These are phyloP conservation scores for Neuroterus valhalla DNA, from an alignment of 1,140 invertebrate genomes.

Conservation along the genomic window DNA sequence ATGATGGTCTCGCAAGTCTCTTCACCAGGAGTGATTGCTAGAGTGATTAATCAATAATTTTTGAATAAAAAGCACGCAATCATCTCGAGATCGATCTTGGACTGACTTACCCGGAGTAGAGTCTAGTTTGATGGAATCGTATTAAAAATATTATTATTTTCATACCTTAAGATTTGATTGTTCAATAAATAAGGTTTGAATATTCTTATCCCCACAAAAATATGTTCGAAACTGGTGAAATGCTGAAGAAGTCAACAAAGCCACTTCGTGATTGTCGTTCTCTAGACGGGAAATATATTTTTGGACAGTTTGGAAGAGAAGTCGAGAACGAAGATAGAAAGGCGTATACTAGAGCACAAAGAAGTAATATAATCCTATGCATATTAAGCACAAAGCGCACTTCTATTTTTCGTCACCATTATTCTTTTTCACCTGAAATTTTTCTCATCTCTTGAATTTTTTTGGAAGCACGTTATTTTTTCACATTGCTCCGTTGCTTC, in stretches of 20 bases:
- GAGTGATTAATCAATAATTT: no score
- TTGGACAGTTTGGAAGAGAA: slow-evolving; percentile 16
- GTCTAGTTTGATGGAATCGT: no score
- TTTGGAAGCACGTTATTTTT: not conserved
- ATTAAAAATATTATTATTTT: no score
- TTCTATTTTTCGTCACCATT: slow-evolving; percentile 38
- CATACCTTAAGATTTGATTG: no score
- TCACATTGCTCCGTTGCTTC: not conserved
- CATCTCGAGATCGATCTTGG: no score
- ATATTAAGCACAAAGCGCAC: not conserved
- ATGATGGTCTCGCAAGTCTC: no score
- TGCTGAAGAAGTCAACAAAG: not conserved
- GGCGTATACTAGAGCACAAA: not conserved
- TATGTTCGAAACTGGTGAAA: not conserved
- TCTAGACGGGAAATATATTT: slow-evolving; percentile 5
- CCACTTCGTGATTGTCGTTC: not conserved
- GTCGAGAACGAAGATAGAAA: not conserved
- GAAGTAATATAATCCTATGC: slow-evolving; percentile 12
- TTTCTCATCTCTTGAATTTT: not conserved
- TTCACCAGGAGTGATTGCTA: no score
- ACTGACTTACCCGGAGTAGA: no score
- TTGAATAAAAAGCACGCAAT: no score
- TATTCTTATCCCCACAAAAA: not conserved
- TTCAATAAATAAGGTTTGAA: not conserved
- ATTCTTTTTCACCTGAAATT: slow-evolving; percentile 18